phyloP scores from a whole-genome alignment of 2,888 invertebrate genomes.

The Hanleya hanleyi region DNA sequence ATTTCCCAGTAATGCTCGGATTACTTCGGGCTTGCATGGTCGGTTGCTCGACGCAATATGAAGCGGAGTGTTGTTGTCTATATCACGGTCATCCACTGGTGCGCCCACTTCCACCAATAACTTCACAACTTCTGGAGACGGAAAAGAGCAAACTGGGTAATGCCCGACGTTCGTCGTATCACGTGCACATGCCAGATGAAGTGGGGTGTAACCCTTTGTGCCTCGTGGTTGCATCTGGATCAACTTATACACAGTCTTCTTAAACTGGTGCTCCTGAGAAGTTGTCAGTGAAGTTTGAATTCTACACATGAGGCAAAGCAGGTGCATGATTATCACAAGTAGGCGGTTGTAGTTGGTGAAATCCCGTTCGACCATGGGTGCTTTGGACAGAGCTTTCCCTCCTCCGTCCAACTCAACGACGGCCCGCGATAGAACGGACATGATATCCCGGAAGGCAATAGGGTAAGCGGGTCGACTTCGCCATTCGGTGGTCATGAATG shows the following conservation, averaged over 20 bases:
- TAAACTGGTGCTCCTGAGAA: slow-evolving; percentile 76
- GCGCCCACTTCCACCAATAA: slow-evolving; percentile 89
- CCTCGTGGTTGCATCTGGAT: slow-evolving; percentile 81
- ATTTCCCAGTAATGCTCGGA: slow-evolving; percentile 82
- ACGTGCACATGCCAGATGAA: slow-evolving; percentile 88
- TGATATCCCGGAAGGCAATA: slow-evolving; percentile 86
- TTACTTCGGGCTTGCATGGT: slow-evolving; percentile 83
- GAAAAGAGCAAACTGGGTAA: slow-evolving; percentile 83
- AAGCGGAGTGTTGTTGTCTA: slow-evolving; percentile 89
- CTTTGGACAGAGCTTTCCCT: slow-evolving; percentile 69
- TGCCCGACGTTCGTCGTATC: slow-evolving; percentile 82
- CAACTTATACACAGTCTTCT: slow-evolving; percentile 83
- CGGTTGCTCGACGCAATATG: slow-evolving; percentile 85
- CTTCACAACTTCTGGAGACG: slow-evolving; percentile 81
- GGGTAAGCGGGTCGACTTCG: slow-evolving; percentile 79
- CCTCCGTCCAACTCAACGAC: slow-evolving; percentile 76
- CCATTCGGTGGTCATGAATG: slow-evolving; percentile 90
- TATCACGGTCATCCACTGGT: slow-evolving; percentile 85
- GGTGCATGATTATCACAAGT: slow-evolving; percentile 87
- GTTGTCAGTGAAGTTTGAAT: slow-evolving; percentile 69
- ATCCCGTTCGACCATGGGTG: slow-evolving; percentile 76
- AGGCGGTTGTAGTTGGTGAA: slow-evolving; percentile 87
- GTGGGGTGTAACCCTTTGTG: slow-evolving; percentile 69
- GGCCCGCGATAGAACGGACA: slow-evolving; percentile 87
- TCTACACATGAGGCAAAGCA: slow-evolving; percentile 67